Base-by-base conservation (phyloP, 2,888 invertebrate species). In the Clanis bilineata region DNA sequence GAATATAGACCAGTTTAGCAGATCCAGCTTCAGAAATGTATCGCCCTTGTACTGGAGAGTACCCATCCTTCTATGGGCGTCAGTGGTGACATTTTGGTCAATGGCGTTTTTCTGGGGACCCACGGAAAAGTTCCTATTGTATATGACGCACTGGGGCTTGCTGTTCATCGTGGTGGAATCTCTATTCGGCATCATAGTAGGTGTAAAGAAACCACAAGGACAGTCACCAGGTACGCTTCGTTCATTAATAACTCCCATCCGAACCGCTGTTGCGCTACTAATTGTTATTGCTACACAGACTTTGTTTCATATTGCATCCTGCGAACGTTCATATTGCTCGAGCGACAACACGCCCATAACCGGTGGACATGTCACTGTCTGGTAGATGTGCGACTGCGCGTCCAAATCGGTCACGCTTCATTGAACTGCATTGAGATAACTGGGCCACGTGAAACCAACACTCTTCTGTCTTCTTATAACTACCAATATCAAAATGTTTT, bases 101-200 rank as follows among this genome's bases (percentile, higher is more conserved):
- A 72, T 84, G 21, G 65, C 76, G 1, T 77, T 71, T 63, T 89
- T 91, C 73, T 90, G 90, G 89, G 89, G 89, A 18, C 85, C 87
- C 1, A 74, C 75, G 1, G 83, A 82, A 62, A 91, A 86, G 80
- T 93, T 89, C 79, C 81, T 92, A 61, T 76, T 93, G 21, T 93
- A 93, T 72, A 91, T 93, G 85, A 93, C 93, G 4, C 93, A 93
- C 69, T 93, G 93, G 93, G 93, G 93, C 1, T 80, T 93, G 38
- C 65, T 88, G 3, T 75, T 92, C 58, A 83, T 92, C 47, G 74
- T 87, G 56, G 61, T 86, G 45, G 89, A 91, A 66, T 79, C 87
- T 0, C 65, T 79, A 7, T 86, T 91, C 60, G 91, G 90, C 15
- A 84, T 90, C 63, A 61, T 82, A 21, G 88, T 89, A 6, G 75